Evolutionary conservation across 2,888 invertebrate species (phyloP).

Genomic region (Micropterix aruncella): DNA sequence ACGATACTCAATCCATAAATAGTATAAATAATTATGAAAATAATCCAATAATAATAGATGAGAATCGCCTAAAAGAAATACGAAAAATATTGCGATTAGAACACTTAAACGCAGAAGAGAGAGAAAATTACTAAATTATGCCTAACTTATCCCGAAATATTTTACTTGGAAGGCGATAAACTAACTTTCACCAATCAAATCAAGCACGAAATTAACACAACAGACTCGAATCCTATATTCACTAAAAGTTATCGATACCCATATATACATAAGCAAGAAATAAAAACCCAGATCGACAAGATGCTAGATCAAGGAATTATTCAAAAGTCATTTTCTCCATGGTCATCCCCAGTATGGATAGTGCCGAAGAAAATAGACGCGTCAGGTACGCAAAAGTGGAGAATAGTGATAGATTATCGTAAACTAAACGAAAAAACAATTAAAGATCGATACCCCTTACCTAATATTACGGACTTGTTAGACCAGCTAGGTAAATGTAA

Average conservation of each 20-base stretch:
- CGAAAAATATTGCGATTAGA: slow-evolving; percentile 1
- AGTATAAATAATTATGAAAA: background rate
- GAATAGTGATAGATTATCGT: slow-evolving; percentile 14
- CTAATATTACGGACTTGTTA: slow-evolving; percentile 13
- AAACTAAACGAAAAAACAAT: slow-evolving; percentile 12
- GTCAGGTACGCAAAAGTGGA: slow-evolving; percentile 11
- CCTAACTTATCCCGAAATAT: slow-evolving; percentile 7
- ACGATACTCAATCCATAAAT: background rate
- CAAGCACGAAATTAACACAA: slow-evolving; percentile 13
- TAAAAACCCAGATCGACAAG: slow-evolving; percentile 2
- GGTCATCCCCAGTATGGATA: slow-evolving; percentile 14
- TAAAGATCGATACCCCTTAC: slow-evolving; percentile 14
- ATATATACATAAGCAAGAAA: slow-evolving; percentile 1
- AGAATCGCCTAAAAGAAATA: background rate
- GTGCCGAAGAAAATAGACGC: slow-evolving; percentile 15
- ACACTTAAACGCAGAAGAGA: background rate
- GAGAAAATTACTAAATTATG: background rate
- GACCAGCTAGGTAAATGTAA: slow-evolving; percentile 12
- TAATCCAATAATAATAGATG: background rate
- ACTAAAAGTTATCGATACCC: slow-evolving; percentile 13
- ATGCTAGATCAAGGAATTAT: slow-evolving; percentile 12
- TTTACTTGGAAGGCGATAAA: slow-evolving; percentile 7
- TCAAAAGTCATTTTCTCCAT: slow-evolving; percentile 11
- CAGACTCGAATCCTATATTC: slow-evolving; percentile 10
- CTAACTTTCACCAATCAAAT: slow-evolving; percentile 11